Conservation (phyloP, 1,140 invertebrate species). For the Papilio aristodemus region DNA sequence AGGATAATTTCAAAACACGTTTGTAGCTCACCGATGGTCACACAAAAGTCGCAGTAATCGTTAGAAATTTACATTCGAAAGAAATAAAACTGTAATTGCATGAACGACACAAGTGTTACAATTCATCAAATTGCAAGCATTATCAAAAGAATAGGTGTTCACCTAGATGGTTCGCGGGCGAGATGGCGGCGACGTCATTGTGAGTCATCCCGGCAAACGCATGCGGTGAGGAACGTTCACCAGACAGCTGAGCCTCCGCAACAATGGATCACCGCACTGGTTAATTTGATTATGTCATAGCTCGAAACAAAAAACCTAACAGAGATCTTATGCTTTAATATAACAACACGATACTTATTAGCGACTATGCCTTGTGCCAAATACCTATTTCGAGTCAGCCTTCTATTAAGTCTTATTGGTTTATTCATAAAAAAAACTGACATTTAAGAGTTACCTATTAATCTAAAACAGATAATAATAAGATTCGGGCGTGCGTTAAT, state of each 20-base stretch:
- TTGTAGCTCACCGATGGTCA: constrained; percentile 4
- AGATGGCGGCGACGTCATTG: constrained; percentile 56
- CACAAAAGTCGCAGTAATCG: constrained; percentile 28
- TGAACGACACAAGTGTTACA: constrained; percentile 21
- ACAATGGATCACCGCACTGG: constrained; percentile 64
- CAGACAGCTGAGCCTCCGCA: constrained; percentile 68
- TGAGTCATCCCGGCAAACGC: constrained; percentile 61
- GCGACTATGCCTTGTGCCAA: constrained; percentile 36
- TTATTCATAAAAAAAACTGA: constrained; percentile 35
- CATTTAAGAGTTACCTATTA: constrained; percentile 35
- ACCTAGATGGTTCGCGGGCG: constrained; percentile 54
- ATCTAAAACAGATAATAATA: constrained; percentile 33
- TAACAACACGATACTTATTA: constrained; percentile 43
- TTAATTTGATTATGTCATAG: constrained; percentile 73
- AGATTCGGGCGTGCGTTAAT: constrained; percentile 29
- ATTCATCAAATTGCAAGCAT: constrained; percentile 37
- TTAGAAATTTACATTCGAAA: constrained; percentile 34
- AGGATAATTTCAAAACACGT: constrained; percentile 25
- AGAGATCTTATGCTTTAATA: constrained; percentile 42
- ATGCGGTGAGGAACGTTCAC: constrained; percentile 60
- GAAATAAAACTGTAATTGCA: constrained; percentile 15
- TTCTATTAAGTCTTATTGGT: constrained; percentile 34
- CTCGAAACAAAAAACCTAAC: constrained; percentile 56
- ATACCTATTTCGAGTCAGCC: constrained; percentile 30
- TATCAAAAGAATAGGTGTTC: constrained; percentile 43